Evolutionary conservation across 1,140 invertebrate species (phyloP), one percentile per base, ranked within the genome.

Genomic region (Conus ventricosus): DNA sequence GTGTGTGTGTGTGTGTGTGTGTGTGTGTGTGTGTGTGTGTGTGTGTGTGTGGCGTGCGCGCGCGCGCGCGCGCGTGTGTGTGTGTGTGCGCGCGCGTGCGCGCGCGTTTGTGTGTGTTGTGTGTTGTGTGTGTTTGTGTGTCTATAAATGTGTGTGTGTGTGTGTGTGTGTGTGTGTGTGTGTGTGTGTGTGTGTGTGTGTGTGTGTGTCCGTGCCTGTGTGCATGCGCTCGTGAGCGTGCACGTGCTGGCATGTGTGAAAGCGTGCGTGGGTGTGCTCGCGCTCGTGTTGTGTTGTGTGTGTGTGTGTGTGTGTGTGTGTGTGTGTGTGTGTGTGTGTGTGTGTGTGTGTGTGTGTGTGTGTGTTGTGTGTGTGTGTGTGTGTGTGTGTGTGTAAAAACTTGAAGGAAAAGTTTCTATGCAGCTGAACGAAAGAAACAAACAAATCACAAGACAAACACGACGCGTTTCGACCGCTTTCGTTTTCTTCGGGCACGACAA

Each of bases 201-300:
- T 39, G 76, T 78, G 76, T 78, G n/a, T 39, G 76, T 78, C n/a
- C 39, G 76, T 78, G 27, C 39, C n/a, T 78, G 76, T 78, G 76
- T 78, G 27, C 39, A 25, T 78, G 76, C 39, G 76, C 25, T 11
- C 39, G 8, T 39, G 25, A 39, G 76, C 51, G 76, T 39, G 76
- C 39, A 25, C 39, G 76, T 78, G 25, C 25, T 11, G 25, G 76
- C 39, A 25, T 78, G 76, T 78, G 76, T 78, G 76, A 39, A 25
- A 39, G 25, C 13, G 76, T 75, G 67, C n/a, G 67, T 75, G 67
- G 5, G 67, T 71, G 67, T 20, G 67, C n/a, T 7, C n/a, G 67
- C n/a, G 55, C n/a, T 7, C n/a, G 67, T 71, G 67, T 71, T 39
- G 39, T 39, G 39, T 39, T 39, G 39, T 39, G 39, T 39, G 39